phyloP scores from a whole-genome alignment of 2,797 vertebrate genomes.

The Euthynnus affinis region DNA sequence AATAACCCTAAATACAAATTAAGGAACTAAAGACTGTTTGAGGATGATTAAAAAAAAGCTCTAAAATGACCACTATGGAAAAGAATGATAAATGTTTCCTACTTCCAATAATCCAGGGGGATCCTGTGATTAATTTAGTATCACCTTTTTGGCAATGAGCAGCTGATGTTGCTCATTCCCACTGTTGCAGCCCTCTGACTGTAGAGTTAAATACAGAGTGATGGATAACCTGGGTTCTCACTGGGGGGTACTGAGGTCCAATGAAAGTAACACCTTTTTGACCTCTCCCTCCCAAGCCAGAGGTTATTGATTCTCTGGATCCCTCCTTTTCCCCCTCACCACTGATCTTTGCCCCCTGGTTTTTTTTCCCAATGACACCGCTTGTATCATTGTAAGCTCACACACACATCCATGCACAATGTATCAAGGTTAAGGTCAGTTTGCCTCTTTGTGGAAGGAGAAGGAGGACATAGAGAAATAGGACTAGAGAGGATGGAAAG shows the following conservation, averaged over 20 bases:
- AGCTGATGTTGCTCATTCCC: conserved; percentile 21
- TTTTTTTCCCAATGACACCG: conserved; percentile 40
- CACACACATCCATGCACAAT: conserved; percentile 6
- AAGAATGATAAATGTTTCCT: conserved; percentile 31
- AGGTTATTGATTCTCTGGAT: conserved; percentile 73
- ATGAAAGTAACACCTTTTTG: conserved; percentile 54
- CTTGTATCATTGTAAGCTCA: conserved; percentile 49
- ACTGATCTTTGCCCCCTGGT: conserved; percentile 47
- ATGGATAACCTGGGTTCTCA: conserved; percentile 61
- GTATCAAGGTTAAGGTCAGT: conserved; percentile 65
- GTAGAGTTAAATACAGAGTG: conserved; percentile 59
- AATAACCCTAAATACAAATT: background rate
- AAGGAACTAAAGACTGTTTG: background rate
- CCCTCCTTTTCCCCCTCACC: conserved; percentile 39
- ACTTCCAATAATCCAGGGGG: conserved; percentile 21
- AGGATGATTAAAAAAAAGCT: conserved; percentile 7
- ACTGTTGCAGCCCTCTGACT: conserved; percentile 10
- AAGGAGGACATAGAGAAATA: conserved; percentile 34
- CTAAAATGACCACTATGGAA: conserved; percentile 6
- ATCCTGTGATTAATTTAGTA: conserved; percentile 53
- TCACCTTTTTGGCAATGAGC: conserved; percentile 28
- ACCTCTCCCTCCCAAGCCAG: conserved; percentile 45
- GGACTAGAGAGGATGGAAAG: background rate
- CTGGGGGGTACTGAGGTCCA: conserved; percentile 42
- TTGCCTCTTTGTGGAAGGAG: conserved; percentile 39